Conservation (phyloP, 2,113 vertebrate genomes). For the Xiphophorus maculatus region DNA sequence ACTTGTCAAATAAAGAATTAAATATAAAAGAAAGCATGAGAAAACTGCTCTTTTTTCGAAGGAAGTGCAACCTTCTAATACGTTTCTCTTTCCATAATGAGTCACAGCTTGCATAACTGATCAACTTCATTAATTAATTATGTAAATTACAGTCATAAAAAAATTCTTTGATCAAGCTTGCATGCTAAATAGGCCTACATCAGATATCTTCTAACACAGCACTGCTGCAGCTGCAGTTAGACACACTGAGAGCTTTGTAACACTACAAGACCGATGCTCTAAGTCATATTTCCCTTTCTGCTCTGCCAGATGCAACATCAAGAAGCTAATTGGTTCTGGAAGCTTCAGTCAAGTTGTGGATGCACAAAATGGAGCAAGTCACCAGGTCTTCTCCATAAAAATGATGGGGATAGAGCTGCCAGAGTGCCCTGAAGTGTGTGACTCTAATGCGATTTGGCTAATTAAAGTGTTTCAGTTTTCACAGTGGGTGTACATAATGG, state of each 20-base stretch:
- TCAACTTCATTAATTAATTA: neutral
- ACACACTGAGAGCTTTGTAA: constrained; percentile 25
- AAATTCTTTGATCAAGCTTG: constrained; percentile 4
- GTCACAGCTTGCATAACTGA: constrained; percentile 3
- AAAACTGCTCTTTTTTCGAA: constrained; percentile 10
- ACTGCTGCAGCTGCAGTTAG: constrained; percentile 21
- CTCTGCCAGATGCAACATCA: constrained; percentile 76
- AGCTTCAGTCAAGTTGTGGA: constrained; percentile 75
- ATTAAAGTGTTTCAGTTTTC: constrained; percentile 75
- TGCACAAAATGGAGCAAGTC: constrained; percentile 68
- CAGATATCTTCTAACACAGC: constrained; percentile 29
- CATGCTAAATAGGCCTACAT: constrained; percentile 5
- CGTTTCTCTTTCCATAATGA: constrained; percentile 1
- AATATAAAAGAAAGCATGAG: neutral
- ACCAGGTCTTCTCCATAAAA: constrained; percentile 76
- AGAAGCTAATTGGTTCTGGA: constrained; percentile 75
- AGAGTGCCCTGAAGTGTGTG: constrained; percentile 62
- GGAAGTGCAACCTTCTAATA: neutral
- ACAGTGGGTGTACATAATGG: constrained; percentile 65
- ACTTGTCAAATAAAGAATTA: constrained; percentile 25
- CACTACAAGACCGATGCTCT: constrained; percentile 21
- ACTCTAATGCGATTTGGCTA: constrained; percentile 69
- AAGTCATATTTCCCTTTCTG: constrained; percentile 45
- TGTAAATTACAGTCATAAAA: constrained; percentile 25
- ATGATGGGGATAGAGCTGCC: constrained; percentile 72